phyloP scores from a whole-genome alignment of 2,888 invertebrate species.

The Drosophila infuscata region DNA sequence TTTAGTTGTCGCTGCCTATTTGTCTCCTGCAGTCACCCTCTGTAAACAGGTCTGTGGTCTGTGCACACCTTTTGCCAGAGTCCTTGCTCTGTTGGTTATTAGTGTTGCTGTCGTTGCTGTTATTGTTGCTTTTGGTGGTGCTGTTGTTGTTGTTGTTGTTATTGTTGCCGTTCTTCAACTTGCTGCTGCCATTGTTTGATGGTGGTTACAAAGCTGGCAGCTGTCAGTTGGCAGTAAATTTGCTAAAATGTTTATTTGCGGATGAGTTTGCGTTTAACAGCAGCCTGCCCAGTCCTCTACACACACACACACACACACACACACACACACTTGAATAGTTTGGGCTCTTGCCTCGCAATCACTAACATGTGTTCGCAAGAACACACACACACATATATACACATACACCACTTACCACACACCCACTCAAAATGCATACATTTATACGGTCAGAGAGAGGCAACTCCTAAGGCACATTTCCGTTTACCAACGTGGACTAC shows the following conservation, averaged over 20 bases:
- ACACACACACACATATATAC: constrained; percentile 19
- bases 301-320: constrained; percentile 29
- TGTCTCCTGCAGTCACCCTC: constrained; percentile 36
- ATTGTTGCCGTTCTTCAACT: constrained; percentile 30
- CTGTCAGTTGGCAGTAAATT: constrained; percentile 82
- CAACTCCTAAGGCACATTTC: constrained; percentile 50
- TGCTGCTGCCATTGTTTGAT: constrained; percentile 70
- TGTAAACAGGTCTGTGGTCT: constrained; percentile 69
- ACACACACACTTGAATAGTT: constrained; percentile 60
- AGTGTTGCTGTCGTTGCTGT: constrained; percentile 27
- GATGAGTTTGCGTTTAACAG: constrained; percentile 78
- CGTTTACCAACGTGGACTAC: constrained; percentile 59
- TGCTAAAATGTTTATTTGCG: constrained; percentile 80
- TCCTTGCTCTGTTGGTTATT: constrained; percentile 30
- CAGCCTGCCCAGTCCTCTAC: constrained; percentile 50
- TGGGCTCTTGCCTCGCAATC: constrained; percentile 52
- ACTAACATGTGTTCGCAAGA: constrained; percentile 55
- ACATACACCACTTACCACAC: neutral
- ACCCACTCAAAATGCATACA: constrained; percentile 12
- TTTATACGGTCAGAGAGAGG: constrained; percentile 28
- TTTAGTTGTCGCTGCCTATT: constrained; percentile 70
- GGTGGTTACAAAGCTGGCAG: constrained; percentile 81
- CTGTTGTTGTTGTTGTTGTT: constrained; percentile 32
- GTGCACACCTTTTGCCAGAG: constrained; percentile 64
- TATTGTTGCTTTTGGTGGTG: constrained; percentile 10